phyloP scores from a whole-genome alignment of 2,797 vertebrate species.

The Pangasius djambal region DNA sequence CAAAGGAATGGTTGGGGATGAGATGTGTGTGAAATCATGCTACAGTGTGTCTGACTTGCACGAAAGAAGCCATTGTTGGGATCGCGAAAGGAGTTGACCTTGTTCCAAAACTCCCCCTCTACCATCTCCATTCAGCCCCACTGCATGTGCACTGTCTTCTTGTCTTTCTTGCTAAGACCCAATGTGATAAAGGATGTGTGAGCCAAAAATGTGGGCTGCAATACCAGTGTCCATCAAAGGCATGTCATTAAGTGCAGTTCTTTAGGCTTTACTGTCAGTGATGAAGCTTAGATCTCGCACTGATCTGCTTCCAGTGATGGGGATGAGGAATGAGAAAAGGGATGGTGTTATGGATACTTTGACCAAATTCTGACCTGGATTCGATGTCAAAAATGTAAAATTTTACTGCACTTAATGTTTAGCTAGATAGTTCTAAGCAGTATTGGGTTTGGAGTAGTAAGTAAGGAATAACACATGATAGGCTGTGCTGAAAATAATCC shows the following conservation, averaged over 20 bases:
- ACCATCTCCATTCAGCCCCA: slow-evolving; percentile 41
- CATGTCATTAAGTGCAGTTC: slow-evolving; percentile 49
- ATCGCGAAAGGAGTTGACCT: slow-evolving; percentile 56
- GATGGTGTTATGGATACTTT: neutral
- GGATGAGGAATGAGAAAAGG: neutral
- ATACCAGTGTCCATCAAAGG: slow-evolving; percentile 38
- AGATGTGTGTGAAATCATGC: slow-evolving; percentile 55
- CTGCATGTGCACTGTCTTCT: slow-evolving; percentile 19
- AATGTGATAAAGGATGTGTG: slow-evolving; percentile 7
- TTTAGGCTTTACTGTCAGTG: slow-evolving; percentile 35
- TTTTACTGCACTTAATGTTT: neutral
- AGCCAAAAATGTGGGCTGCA: slow-evolving; percentile 27
- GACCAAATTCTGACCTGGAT: neutral
- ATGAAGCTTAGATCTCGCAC: neutral
- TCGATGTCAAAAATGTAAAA: neutral
- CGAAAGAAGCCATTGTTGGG: slow-evolving; percentile 71
- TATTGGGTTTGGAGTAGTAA: neutral
- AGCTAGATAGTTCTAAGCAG: neutral
- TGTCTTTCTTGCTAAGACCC: slow-evolving; percentile 34
- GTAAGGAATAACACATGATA: neutral
- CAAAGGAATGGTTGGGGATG: slow-evolving; percentile 58
- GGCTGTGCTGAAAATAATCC: neutral
- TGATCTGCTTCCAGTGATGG: neutral
- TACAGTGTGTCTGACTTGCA: slow-evolving; percentile 33
- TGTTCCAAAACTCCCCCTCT: slow-evolving; percentile 61